These are phyloP conservation scores for Aspidapion aeneum DNA, from an alignment of 2,888 invertebrate species.

Conservation along the genomic window DNA sequence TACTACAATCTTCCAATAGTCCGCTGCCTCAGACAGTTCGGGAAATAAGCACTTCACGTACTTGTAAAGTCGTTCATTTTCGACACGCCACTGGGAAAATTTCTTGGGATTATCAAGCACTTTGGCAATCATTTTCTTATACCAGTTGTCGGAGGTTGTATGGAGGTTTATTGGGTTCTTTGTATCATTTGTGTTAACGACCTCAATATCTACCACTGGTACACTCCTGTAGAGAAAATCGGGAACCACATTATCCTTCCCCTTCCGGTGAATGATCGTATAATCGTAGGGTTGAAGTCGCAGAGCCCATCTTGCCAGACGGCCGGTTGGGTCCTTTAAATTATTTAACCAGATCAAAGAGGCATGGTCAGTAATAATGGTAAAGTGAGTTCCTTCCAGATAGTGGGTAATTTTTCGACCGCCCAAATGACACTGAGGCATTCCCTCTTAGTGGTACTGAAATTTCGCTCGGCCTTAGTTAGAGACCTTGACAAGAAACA, in stretches of 20 bases:
- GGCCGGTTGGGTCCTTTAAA: slow-evolving; percentile 23
- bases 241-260: slow-evolving; percentile 22
- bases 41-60: background rate
- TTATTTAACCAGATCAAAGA: slow-evolving; percentile 23
- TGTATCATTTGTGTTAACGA: background rate
- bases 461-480: slow-evolving; percentile 20
- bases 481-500: slow-evolving; percentile 23
- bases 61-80: slow-evolving; percentile 7
- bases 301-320: slow-evolving; percentile 25
- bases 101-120: slow-evolving; percentile 6
- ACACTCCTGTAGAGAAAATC: slow-evolving; percentile 21
- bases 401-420: slow-evolving; percentile 23
- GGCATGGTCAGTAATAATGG: slow-evolving; percentile 25
- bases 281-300: slow-evolving; percentile 23
- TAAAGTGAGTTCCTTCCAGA: slow-evolving; percentile 24
- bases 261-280: slow-evolving; percentile 22
- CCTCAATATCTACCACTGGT: slow-evolving; percentile 12
- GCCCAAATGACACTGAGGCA: slow-evolving; percentile 21
- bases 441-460: slow-evolving; percentile 19
- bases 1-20: slow-evolving; percentile 3
- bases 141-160: slow-evolving; percentile 5
- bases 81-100: slow-evolving; percentile 10
- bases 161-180: background rate
- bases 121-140: background rate
- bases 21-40: background rate